Conservation (phyloP, 2,113 vertebrate species). For the Lepus europaeus region DNA sequence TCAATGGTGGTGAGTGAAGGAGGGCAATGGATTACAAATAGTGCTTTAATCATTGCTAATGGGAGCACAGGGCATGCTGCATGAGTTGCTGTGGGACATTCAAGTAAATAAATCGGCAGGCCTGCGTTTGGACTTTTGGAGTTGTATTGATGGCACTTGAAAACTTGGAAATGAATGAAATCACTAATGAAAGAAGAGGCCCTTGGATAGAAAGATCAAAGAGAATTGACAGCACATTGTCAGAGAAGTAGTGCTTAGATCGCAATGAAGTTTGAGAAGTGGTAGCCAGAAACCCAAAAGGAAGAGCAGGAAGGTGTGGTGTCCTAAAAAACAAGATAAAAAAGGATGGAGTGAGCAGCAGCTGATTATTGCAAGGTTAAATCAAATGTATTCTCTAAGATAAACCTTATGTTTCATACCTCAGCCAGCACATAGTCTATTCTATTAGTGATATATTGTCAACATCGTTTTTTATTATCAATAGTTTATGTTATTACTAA, state of each 20-base stretch:
- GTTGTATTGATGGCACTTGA: neutral
- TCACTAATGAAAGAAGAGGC: neutral
- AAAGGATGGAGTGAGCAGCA: neutral
- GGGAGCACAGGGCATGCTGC: neutral
- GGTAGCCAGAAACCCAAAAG: neutral
- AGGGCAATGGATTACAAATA: neutral
- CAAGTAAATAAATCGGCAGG: neutral
- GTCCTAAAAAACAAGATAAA: slow-evolving; percentile 3
- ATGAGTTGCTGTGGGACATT: neutral
- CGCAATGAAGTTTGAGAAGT: neutral
- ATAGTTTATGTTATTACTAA: neutral
- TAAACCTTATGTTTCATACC: neutral
- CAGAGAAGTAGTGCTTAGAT: neutral
- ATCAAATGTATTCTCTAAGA: neutral
- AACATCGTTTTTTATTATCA: slow-evolving; percentile 6
- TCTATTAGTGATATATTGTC: neutral
- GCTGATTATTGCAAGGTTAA: neutral
- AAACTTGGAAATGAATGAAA: neutral
- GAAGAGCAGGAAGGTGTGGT: neutral
- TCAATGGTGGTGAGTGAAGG: neutral
- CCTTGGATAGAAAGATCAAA: neutral
- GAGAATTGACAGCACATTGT: neutral
- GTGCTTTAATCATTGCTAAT: neutral
- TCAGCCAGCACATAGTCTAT: neutral
- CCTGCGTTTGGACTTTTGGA: neutral